These are phyloP conservation scores for Mus caroli DNA, from an alignment of 2,797 vertebrate species.

Conservation along the genomic window DNA sequence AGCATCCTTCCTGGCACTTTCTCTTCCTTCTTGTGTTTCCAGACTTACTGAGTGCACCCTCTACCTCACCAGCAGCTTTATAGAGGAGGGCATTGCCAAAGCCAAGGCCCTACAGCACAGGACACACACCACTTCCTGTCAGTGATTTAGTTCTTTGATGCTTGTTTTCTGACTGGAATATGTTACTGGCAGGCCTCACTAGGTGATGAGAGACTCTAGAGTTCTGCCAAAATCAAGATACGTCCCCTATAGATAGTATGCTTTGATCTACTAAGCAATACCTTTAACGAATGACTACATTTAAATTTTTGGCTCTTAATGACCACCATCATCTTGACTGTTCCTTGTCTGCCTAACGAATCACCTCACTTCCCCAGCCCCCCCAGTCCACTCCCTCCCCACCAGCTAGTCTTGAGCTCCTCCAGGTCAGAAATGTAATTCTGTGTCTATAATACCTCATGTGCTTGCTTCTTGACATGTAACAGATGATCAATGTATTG, in stretches of 20 bases:
- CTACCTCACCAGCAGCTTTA: background rate
- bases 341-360: background rate
- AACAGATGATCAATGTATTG: slow-evolving; percentile 67
- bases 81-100: background rate
- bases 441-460: background rate
- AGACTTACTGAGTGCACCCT: background rate
- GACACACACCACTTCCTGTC: background rate
- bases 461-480: slow-evolving; percentile 52
- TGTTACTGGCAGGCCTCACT: background rate
- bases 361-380: background rate
- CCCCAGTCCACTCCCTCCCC: too few species aligned
- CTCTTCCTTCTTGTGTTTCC: background rate
- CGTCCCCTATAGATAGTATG: background rate
- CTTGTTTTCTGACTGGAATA: background rate
- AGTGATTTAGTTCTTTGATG: background rate
- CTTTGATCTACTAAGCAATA: slow-evolving; percentile 5
- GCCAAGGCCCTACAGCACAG: background rate
- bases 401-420: background rate
- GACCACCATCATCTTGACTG: slow-evolving; percentile 13
- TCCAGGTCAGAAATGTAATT: slow-evolving; percentile 38
- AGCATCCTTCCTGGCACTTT: background rate
- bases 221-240: slow-evolving; percentile 58
- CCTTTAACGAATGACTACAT: slow-evolving; percentile 25
- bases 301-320: slow-evolving; percentile 14
- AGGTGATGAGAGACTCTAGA: background rate